These are phyloP conservation scores for Pandion haliaetus DNA, from an alignment of 2,113 vertebrate genomes.

Conservation along the genomic window DNA sequence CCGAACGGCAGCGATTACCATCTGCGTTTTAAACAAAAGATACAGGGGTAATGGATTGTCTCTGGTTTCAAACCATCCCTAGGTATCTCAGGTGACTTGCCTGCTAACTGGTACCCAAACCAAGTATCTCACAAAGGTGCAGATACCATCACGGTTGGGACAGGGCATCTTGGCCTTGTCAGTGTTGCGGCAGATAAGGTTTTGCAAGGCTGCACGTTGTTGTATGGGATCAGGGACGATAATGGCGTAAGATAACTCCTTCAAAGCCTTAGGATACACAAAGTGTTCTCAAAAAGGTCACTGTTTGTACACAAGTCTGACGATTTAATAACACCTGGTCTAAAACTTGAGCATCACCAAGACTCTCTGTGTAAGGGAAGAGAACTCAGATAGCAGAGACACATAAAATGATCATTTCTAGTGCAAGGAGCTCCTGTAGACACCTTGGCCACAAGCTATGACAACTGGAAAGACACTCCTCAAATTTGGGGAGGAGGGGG, in stretches of 20 bases:
- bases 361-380: background rate
- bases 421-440: background rate
- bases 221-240: background rate
- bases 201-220: background rate
- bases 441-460: background rate
- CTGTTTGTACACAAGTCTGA: background rate
- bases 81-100: background rate
- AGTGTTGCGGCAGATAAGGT: background rate
- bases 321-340: background rate
- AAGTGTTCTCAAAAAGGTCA: background rate
- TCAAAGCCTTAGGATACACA: background rate
- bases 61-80: background rate
- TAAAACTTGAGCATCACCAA: background rate
- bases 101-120: background rate
- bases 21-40: background rate
- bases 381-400: background rate
- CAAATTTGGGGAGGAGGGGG: no score
- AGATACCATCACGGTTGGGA: accelerated
- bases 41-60: background rate
- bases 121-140: background rate
- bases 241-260: background rate
- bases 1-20: background rate
- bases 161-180: accelerated
- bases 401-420: background rate
- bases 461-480: background rate